Percentiles rank a stretch among this genome's conserved stretches.
Conservation (phyloP, 2,113 vertebrate genomes). For the Vulpes lagopus region DNA sequence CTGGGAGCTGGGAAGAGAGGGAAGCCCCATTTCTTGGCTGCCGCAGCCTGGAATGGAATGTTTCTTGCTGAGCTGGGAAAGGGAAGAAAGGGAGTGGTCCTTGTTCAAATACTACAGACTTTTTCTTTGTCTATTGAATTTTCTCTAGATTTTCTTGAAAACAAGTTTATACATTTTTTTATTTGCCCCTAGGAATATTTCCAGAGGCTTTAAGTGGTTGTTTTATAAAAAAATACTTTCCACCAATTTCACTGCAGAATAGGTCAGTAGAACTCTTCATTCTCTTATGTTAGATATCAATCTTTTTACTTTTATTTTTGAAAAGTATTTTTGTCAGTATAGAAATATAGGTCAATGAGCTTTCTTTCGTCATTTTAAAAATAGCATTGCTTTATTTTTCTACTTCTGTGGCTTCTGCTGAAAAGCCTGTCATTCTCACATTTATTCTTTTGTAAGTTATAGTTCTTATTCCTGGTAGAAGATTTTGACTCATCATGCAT, state of each 20-base stretch:
- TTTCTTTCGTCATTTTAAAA: background rate
- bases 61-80: background rate
- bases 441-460: background rate
- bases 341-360: background rate
- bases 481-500: background rate
- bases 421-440: background rate
- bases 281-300: background rate
- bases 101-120: background rate
- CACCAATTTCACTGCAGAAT: background rate
- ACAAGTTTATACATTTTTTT: background rate
- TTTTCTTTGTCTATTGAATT: background rate
- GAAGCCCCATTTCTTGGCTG: background rate
- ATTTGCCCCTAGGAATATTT: background rate
- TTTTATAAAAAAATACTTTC: background rate
- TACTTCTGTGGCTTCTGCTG: background rate
- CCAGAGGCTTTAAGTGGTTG: background rate
- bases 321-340: background rate
- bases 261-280: background rate
- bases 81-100: background rate
- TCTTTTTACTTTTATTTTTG: background rate
- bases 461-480: background rate
- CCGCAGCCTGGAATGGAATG: too few species aligned
- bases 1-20: background rate
- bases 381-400: background rate
- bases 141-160: background rate